Conservation (phyloP, 2,113 vertebrate genomes). For the Saguinus midas region DNA sequence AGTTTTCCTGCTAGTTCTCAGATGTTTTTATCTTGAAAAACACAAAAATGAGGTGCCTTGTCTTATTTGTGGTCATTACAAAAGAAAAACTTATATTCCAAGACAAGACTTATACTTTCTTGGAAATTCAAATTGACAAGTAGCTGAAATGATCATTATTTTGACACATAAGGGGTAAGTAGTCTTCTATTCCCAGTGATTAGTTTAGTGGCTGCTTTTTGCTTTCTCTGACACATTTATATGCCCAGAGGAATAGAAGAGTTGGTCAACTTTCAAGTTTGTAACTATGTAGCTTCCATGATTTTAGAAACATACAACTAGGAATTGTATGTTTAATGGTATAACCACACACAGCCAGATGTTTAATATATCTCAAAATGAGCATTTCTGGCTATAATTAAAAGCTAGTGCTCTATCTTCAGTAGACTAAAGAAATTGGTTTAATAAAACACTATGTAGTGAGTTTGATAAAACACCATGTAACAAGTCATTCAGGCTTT, state of each 20-base stretch:
- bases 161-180: not conserved
- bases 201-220: not conserved
- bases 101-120: not conserved
- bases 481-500: not conserved
- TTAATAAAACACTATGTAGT: not conserved
- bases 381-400: not conserved
- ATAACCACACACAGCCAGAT: not conserved
- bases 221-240: not conserved
- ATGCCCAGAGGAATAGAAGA: not conserved
- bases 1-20: not conserved
- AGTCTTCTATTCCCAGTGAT: not conserved
- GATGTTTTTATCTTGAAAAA: not conserved
- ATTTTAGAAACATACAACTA: not conserved
- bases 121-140: constrained; percentile 3
- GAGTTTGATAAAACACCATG: not conserved
- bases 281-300: not conserved
- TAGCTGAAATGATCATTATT: not conserved
- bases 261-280: not conserved
- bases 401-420: not conserved
- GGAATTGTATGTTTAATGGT: not conserved
- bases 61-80: not conserved
- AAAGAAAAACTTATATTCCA: too few species aligned
- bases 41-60: not conserved
- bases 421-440: not conserved
- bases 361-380: constrained; percentile 27